Base-by-base conservation (phyloP, 2,797 vertebrate genomes). In the Cyprinella venusta region DNA sequence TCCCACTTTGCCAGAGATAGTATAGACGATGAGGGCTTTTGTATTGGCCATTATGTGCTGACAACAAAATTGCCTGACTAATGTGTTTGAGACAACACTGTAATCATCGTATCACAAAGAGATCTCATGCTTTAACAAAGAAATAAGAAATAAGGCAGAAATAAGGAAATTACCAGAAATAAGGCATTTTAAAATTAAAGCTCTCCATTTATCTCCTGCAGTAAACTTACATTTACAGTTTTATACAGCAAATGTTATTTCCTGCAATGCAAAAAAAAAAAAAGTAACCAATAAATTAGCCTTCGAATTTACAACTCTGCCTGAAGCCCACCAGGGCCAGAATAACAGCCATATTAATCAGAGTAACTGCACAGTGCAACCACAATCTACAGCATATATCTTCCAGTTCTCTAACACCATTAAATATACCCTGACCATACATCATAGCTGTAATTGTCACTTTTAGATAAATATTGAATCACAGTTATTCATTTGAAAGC, bases 211-310 rank as follows among this genome's bases (percentile, higher is more conserved):
- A 42, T 59, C 33, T 70, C 52, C 8, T 63, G 40, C 24, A 67
- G 59, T 75, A 76, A 82, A 75, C 42, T 19, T 65, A 67, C 61
- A 75, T 82, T 64, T 75, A 71, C 38, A 36, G 68, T 81, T 81
- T 72, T 48, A 63, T 54, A 52, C 33, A 54, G 71, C 42, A 75
- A 82, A 67, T 76, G 61, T 76, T 75, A 76, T 82, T 82, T 67
- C 59, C 71, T 54, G 48, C n/a, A 67, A 36, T 50, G n/a, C 61
- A 65, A 74, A 48, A 16, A 16, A 76, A 33, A 65, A 74, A 48
- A 16, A 16, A 76, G 45, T 76, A 30, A 75, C 71, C 71, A 52
- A 52, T 74, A 82, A 75, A 75, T 75, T 52, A 36, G 59, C 16
- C 9, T 67, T 26, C 0, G 6, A n/a, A 67, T 82, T 67, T 75